Evolutionary conservation across 2,113 vertebrate species (phyloP), one percentile per base, ranked within the genome.

Genomic region (Nipponia nippon): DNA sequence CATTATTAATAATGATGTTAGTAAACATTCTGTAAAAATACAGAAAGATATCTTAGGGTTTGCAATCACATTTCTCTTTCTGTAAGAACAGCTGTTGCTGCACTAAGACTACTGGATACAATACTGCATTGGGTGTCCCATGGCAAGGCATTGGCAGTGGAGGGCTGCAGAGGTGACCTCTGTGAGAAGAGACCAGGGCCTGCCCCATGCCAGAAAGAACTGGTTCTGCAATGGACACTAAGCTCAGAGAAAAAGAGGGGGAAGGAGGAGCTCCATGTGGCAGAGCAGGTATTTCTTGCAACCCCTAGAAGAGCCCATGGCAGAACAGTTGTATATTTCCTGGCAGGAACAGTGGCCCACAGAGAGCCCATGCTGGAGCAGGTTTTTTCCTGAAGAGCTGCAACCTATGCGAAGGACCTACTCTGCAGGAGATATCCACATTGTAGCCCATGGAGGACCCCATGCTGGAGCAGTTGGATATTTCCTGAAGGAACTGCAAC

Each of bases 261-360:
- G 10, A 83, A 56, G 6, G 16, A 26, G 40, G 7, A 11, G 8
- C 32, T 46, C 11, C 16, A 15, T 0, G 0, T 42, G 29, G 7
- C 29, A 71, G n/a, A 76, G 10, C 7, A 77, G 18, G 6, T 81
- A 19, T 34, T 71, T 10, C 7, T 21, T 61, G 40, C 8, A 70
- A 59, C 23, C 16, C 4, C 4, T 40, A 11, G 16, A 38, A 36
- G 6, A 61, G 2, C 12, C 21, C 15, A 55, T 29, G 9, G 16
- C 2, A 2, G 11, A 65, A 12, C 10, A 65, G 11, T 17, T 69
- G 10, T 16, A 16, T 83, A 55, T 66, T 42, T 34, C 16, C 30
- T 56, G 29, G 23, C 4, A 59, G 11, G 20, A 29, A 46, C 11
- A 21, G 8, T 36, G 38, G 13, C 13, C 30, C 5, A 4, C 16